Base-by-base conservation (phyloP, 2,888 invertebrate species). In the Stegana nigrithorax region DNA sequence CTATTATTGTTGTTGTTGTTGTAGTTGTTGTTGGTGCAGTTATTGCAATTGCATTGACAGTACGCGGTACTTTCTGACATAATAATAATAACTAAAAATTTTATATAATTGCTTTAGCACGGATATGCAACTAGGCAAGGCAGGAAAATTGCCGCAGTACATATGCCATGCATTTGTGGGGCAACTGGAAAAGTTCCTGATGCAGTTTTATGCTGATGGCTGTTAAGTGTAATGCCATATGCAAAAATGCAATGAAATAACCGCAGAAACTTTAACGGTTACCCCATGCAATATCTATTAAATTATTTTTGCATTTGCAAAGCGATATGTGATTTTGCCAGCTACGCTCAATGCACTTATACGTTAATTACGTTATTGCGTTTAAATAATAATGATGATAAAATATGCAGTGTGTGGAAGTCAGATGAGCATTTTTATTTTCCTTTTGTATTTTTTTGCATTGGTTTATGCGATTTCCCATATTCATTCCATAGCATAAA, bases 301-400 rank as follows among this genome's bases (percentile, higher is more conserved):
- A 27, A 57, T 42, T 44, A 17, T 26, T 26, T 47, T 17, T 12
- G 21, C 4, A n/a, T n/a, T 62, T 64, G 62, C 70, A 60, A 63
- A 64, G 67, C 71, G 69, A 67, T 66, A 68, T 73, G 73, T 76
- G 68, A 47, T 47, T 12, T 23, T 23, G 21, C 25, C 25, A 36
- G 23, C 14, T 21, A n/a, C 21, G 23, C 69, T 69, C 75, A 75
- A 80, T 67, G 72, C 64, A 59, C 75, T 78, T n/a, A n/a, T n/a
- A n/a, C n/a, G n/a, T n/a, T n/a, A n/a, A n/a, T n/a, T n/a, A n/a
- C n/a, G n/a, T n/a, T n/a, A n/a, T 10, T 29, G 29, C 29, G 10
- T 29, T 7, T 7, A 7, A 29, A n/a, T 10, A 39, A 39, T 39
- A 39, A 39, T 55, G n/a, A 36, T 21, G 10, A 55, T 32, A 36